Evolutionary conservation across 2,113 vertebrate genomes (phyloP), one percentile per base, ranked within the genome.

Genomic region (Zootoca vivipara): DNA sequence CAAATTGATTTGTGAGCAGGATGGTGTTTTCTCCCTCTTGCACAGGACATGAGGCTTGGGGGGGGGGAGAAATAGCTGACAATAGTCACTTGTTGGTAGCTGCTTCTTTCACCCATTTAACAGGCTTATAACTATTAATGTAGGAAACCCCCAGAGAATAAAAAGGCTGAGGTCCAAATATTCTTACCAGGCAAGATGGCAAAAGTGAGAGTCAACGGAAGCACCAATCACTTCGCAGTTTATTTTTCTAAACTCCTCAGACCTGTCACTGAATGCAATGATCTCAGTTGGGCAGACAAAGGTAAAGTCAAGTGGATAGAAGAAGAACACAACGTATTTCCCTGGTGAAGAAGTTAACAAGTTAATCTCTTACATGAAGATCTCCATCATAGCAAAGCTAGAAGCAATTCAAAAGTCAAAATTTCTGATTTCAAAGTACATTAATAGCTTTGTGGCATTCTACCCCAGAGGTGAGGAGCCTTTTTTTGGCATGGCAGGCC

Each of bases 231-330:
- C 97, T 96, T 99, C 98, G 86, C 98, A 99, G 93, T 97, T 97
- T 26, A 99, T 97, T 93, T 99, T 99, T 95, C 93, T 98, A 95
- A 99, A 99, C 73, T 99, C 98, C 0, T 98, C 98, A 1, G 96
- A 98, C 6, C 98, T 97, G 2, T 99, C 99, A 86, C 99, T 99
- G 96, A 99, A 99, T 24, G 98, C 98, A 85, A 99, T 99, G 89
- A 99, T 99, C 96, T 99, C 99, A 30, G 99, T 99, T 3, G 99
- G 99, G 89, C 99, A 99, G 64, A 99, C 99, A 75, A 99, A 99
- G 75, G 99, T 99, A 96, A 99, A 99, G 90, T 99, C 98, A 97
- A 99, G 96, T 0, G 99, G 99, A 85, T 99, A 99, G 96, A 99
- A 99, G 95, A 99, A 99, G 79, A 99, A 98, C 28, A 99, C 98